Conservation (phyloP, 35 echinoderm and acorn worm genomes). For the Apostichopus californicus region DNA sequence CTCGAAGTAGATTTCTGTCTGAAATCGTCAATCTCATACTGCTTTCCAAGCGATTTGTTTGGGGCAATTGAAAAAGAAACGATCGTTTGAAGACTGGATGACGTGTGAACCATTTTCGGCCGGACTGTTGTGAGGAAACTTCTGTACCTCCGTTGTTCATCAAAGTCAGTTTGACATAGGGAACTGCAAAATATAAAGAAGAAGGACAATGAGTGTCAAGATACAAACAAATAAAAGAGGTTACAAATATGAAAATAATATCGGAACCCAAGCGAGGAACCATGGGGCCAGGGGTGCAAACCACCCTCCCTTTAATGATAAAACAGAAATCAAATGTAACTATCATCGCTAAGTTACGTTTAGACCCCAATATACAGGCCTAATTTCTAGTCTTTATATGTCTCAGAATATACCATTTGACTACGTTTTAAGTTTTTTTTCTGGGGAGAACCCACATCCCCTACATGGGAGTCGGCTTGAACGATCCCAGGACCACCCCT, state of each 20-base stretch:
- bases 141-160: neutral
- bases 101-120: neutral
- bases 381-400: no score
- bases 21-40: neutral
- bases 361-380: no score
- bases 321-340: no score
- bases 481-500: no score
- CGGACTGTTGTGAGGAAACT: neutral
- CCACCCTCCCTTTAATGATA: neutral
- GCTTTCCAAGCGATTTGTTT: neutral
- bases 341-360: no score
- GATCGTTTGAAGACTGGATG: conserved; percentile 11
- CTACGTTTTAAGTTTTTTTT: no score
- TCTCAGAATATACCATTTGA: no score
- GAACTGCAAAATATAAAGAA: neutral
- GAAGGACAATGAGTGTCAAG: neutral
- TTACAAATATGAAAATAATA: neutral
- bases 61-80: neutral
- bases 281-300: neutral
- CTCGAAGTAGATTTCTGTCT: neutral
- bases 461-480: no score
- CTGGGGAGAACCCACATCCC: no score
- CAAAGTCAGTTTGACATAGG: conserved; percentile 2
- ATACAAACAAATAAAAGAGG: neutral
- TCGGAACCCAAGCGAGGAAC: neutral